phyloP scores from a whole-genome alignment of 2,888 invertebrate genomes.

The Oxycera nigricornis region DNA sequence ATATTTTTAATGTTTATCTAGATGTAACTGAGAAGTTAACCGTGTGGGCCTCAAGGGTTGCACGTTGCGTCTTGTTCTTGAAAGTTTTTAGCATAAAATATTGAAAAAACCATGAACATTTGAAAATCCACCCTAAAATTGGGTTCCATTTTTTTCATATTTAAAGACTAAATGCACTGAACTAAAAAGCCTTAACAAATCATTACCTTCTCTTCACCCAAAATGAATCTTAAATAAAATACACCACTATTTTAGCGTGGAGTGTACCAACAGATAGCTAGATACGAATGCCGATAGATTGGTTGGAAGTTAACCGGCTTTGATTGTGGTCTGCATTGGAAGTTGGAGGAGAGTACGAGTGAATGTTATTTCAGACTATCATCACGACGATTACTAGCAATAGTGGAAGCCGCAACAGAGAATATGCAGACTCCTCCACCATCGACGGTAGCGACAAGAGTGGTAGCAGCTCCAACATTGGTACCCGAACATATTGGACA shows the following conservation, averaged over 20 bases:
- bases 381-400: slow-evolving; percentile 21
- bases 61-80: too few relatives aligned
- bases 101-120: too few relatives aligned
- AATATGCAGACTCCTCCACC: slow-evolving; percentile 12
- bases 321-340: slow-evolving; percentile 26
- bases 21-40: too few relatives aligned
- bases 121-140: too few relatives aligned
- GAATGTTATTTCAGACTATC: slow-evolving; percentile 27
- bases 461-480: neutral
- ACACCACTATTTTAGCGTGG: neutral
- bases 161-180: too few relatives aligned
- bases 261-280: slow-evolving; percentile 1
- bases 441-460: slow-evolving; percentile 8
- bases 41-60: too few relatives aligned
- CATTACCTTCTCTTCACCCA: too few relatives aligned
- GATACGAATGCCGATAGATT: neutral
- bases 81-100: too few relatives aligned
- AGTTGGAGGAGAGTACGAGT: slow-evolving; percentile 27
- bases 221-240: too few relatives aligned
- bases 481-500: neutral
- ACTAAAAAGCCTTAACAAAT: too few relatives aligned
- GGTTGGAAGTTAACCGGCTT: slow-evolving; percentile 31
- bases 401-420: neutral
- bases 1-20: too few relatives aligned
- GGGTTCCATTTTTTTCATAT: too few relatives aligned